Base-by-base conservation (phyloP, 1,140 invertebrate genomes). In the Drosophila chauvacae region DNA sequence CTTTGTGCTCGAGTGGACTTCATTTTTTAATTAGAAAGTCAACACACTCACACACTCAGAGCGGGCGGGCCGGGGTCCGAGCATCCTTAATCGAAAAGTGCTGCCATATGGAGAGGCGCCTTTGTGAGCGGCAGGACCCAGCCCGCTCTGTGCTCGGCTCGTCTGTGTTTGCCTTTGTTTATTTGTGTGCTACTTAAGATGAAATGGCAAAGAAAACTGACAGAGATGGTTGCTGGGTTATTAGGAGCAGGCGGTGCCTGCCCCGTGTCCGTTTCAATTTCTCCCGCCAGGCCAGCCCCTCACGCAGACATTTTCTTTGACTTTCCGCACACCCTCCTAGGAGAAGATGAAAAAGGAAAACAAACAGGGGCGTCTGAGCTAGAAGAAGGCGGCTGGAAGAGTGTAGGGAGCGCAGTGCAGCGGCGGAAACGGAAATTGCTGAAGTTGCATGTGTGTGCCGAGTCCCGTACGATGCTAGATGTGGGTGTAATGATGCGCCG, bases 111-210 rank as follows among this genome's bases (percentile, higher is more conserved):
- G 56, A 70, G 48, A 65, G 73, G 42, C 63, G 73, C 60, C 77
- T 84, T 80, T 84, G 74, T 84, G 57, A 45, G 75, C 30, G 33
- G 35, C 56, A 66, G 61, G 39, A 75, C 58, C 59, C 26, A 11
- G 48, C 44, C 26, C n/a, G 47, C 47, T 13, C 65, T 64, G 71
- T 39, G 33, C 68, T 65, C 63, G 42, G 60, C 78, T 60, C 73
- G 39, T 56, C 47, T 80, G 53, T 75, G 72, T 77, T 77, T 80
- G 61, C 86, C 69, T 83, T 73, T 75, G 65, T 60, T 84, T 76
- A 80, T 88, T 84, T 88, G 77, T 90, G 85, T 90, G 85, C 85
- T 90, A 90, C 85, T 90, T 90, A 90, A 90, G 85, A 90, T 90
- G 85, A 88, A 88, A 88, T 88, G 84, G 84, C 72, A 88, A 85